A percentile compares a stretch with the other conserved stretches of the same genome.
These are phyloP conservation scores for Bimastos eiseni DNA, from an alignment of 2,888 invertebrate genomes.

Conservation along the genomic window DNA sequence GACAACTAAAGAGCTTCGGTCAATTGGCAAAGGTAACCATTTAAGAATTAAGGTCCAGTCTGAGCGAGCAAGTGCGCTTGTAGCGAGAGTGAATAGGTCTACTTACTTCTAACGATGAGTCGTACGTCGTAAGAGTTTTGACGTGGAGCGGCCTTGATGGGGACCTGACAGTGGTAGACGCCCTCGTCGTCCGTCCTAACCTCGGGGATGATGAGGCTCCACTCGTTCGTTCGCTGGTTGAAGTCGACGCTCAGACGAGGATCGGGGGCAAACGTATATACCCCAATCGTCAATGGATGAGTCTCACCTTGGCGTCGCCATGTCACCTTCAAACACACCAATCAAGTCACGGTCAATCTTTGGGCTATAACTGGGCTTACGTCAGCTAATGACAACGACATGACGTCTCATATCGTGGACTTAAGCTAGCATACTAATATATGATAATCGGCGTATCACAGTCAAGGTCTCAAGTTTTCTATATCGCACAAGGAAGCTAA, in stretches of 20 bases:
- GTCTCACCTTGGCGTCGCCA: conserved; percentile 33
- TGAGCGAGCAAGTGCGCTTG: not conserved
- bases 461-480: no score
- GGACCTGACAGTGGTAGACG: conserved; percentile 33
- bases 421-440: no score
- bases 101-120: conserved; percentile 33
- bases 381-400: no score
- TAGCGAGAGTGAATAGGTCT: not conserved
- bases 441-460: no score
- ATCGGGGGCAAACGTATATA: conserved; percentile 23
- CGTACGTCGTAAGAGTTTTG: conserved; percentile 28
- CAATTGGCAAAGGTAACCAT: no score
- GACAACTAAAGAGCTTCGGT: no score
- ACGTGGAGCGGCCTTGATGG: conserved; percentile 19
- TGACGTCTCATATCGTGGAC: no score
- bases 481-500: no score
- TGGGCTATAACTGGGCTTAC: no score
- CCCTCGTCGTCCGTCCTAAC: conserved; percentile 32
- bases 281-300: conserved; percentile 35
- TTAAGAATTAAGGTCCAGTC: no score
- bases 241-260: conserved; percentile 31
- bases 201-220: conserved; percentile 30
- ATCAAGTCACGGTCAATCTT: not conserved
- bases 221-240: conserved; percentile 29
- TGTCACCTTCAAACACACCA: conserved; percentile 21